Percentiles rank a stretch among this genome's conserved stretches.
phyloP scores from a whole-genome alignment of 2,113 vertebrate genomes.

The Chionodraco myersi region DNA sequence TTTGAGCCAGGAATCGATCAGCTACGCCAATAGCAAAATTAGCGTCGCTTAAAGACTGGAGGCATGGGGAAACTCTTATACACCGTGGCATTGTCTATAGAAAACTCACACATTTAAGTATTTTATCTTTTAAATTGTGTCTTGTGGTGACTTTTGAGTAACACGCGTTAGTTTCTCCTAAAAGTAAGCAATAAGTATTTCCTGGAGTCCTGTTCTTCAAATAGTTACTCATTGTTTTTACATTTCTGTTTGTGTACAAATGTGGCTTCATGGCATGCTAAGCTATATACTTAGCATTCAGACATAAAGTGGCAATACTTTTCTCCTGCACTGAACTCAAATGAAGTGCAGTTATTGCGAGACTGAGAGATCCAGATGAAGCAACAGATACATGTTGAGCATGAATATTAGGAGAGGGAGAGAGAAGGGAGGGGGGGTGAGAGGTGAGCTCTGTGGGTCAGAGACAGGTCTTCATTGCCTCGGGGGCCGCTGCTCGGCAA shows the following conservation, averaged over 20 bases:
- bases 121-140: too few species aligned
- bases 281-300: too few species aligned
- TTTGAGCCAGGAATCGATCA: too few species aligned
- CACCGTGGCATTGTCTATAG: too few species aligned
- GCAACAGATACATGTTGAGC: constrained; percentile 21
- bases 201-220: too few species aligned
- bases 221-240: too few species aligned
- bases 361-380: constrained; percentile 19
- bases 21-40: not conserved
- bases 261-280: too few species aligned
- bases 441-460: constrained; percentile 27
- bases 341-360: not conserved
- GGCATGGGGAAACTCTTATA: not conserved
- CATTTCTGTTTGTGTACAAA: too few species aligned
- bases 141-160: too few species aligned
- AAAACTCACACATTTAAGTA: too few species aligned
- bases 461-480: constrained; percentile 38
- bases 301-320: not conserved
- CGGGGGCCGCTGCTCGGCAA: constrained; percentile 29
- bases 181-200: too few species aligned
- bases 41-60: not conserved
- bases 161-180: too few species aligned
- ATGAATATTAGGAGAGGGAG: not conserved
- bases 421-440: not conserved
- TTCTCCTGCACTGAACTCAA: constrained; percentile 28